Evolutionary conservation across 2,888 invertebrate species (phyloP), one percentile per base, ranked within the genome.

Genomic region (Philereme transversata): DNA sequence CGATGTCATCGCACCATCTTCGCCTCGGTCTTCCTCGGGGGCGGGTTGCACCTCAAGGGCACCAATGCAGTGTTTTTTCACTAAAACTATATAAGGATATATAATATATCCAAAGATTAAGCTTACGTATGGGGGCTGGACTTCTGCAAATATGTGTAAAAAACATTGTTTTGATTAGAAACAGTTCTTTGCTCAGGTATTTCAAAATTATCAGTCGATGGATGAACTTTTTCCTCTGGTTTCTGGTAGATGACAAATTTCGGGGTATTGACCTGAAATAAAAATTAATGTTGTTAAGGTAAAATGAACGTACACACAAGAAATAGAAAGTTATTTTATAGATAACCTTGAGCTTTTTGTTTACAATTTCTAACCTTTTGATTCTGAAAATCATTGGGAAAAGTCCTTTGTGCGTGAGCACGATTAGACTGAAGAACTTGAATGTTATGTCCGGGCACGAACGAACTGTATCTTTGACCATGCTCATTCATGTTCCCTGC

Each of bases 371-470:
- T 46, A 70, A 80, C 79, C 77, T 78, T 72, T 35, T 66, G 46
- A 8, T 47, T 60, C 2, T 57, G 57, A 9, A 55, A 34, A 53
- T 65, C 5, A 58, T 73, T 48, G 41, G 68, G 65, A 4, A 68
- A 69, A 33, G 56, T 66, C 51, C 64, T 72, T 77, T 76, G 44
- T 74, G 69, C 78, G 0, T 74, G 72, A 43, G 62, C 74, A 38
- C 72, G 70, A 35, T 68, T 73, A 0, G 72, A 71, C 11, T 72
- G 53, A 10, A 74, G 65, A 4, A 72, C 51, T 65, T 76, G 71
- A n/a, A 73, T 57, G 44, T 76, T 75, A 57, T 78, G 69, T n/a
- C 74, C 75, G 0, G 74, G 63, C 3, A 74, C 61, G 47, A 70
- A 77, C 7, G 74, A 72, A 38, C 69, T 72, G 5, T 57, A 52